Conservation (phyloP, 2,113 vertebrate genomes). For the Sterna hirundo region DNA sequence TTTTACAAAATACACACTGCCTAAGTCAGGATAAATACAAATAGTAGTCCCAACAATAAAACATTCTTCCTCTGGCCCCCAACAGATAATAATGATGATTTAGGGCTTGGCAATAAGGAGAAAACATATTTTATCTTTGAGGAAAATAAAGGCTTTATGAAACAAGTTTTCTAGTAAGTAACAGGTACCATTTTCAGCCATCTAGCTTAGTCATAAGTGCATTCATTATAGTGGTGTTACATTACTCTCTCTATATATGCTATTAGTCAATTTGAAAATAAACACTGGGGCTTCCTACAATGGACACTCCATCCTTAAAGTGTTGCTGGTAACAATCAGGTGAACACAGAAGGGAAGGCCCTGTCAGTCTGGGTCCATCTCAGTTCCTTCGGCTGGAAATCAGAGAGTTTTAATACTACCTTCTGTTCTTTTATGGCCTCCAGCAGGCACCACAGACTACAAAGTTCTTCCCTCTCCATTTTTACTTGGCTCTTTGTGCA, state of each 20-base stretch:
- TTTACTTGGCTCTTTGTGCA: not conserved
- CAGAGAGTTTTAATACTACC: not conserved
- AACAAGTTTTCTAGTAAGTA: not conserved
- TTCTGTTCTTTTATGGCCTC: not conserved
- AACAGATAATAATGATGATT: not conserved
- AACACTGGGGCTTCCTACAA: not conserved
- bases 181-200: not conserved
- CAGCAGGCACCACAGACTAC: not conserved
- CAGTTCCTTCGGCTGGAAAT: not conserved
- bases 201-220: not conserved
- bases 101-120: not conserved
- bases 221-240: not conserved
- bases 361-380: not conserved
- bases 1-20: not conserved
- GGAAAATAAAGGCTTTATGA: not conserved
- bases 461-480: not conserved
- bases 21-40: not conserved
- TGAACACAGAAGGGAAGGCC: not conserved
- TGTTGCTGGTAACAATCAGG: not conserved
- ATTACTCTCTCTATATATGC: not conserved
- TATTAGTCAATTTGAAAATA: not conserved
- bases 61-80: not conserved
- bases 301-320: not conserved
- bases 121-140: not conserved
- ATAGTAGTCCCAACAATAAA: not conserved